Conservation (phyloP, 2,113 vertebrate species). For the Dasyornis broadbenti region DNA sequence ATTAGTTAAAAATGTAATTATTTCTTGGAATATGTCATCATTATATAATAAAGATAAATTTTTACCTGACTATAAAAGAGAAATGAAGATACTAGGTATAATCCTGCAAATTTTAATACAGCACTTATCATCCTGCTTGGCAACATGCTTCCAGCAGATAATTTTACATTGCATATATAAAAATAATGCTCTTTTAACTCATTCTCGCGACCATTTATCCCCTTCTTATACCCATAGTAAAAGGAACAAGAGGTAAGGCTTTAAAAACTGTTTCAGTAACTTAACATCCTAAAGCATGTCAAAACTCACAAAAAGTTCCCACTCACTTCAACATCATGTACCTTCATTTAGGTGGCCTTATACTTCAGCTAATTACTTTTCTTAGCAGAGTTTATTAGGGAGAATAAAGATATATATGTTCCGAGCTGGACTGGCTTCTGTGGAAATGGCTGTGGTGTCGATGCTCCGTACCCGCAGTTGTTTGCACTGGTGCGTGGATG, state of each 20-base stretch:
- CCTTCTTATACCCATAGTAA: background rate
- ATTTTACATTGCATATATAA: background rate
- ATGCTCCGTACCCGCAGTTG: background rate
- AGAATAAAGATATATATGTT: background rate
- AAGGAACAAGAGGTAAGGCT: background rate
- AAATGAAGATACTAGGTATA: background rate
- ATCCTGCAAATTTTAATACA: background rate
- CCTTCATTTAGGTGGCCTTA: background rate
- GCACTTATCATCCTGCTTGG: background rate
- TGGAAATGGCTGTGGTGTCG: background rate
- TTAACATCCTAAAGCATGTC: background rate
- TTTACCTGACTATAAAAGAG: background rate
- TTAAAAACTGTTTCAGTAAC: background rate
- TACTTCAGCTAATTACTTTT: background rate
- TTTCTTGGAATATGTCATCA: background rate
- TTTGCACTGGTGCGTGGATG: background rate
- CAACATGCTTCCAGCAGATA: background rate
- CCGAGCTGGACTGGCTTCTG: background rate
- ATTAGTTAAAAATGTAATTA: slow-evolving; percentile 40
- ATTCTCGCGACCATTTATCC: background rate
- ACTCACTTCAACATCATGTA: background rate
- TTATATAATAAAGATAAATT: background rate
- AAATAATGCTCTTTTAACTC: background rate
- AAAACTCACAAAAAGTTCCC: background rate
- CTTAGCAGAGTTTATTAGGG: background rate